Evolutionary conservation across 1,140 invertebrate species (phyloP).

Genomic region (Camponotus vicinus): DNA sequence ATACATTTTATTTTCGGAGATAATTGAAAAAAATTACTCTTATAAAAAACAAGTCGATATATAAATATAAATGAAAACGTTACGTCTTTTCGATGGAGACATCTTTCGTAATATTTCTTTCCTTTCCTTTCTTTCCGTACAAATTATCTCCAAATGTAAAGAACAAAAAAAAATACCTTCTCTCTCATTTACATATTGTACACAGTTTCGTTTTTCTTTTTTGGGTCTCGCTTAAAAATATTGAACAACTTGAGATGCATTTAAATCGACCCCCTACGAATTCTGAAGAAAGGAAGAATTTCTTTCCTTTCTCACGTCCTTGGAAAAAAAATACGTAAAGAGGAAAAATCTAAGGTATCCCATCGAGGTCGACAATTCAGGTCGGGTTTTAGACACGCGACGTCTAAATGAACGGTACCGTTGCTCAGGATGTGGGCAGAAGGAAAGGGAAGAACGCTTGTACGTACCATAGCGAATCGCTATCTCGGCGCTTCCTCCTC

Average conservation of each 20-base stretch:
- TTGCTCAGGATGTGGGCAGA: conserved; percentile 32
- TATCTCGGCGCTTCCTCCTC: conserved; percentile 13
- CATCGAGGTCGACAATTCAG: conserved; percentile 78
- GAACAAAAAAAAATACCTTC: background rate
- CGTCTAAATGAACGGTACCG: conserved; percentile 69
- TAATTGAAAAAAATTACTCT: background rate
- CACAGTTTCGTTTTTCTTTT: background rate
- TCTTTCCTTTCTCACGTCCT: background rate
- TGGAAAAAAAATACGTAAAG: conserved; percentile 16
- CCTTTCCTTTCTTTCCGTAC: background rate
- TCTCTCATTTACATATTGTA: too few relatives aligned
- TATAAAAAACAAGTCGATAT: background rate
- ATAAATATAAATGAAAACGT: background rate
- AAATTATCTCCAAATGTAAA: background rate
- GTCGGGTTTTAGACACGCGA: conserved; percentile 74
- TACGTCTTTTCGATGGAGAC: background rate
- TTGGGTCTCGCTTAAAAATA: background rate
- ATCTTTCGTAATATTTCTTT: background rate
- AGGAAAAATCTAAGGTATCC: conserved; percentile 39
- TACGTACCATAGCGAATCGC: background rate
- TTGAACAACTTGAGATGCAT: background rate
- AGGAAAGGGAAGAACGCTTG: conserved; percentile 30
- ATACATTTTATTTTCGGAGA: too few relatives aligned
- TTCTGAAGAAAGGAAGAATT: background rate
- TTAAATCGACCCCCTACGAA: too few relatives aligned